phyloP scores from a whole-genome alignment of 1,140 invertebrate genomes.

The Nebria ingens region DNA sequence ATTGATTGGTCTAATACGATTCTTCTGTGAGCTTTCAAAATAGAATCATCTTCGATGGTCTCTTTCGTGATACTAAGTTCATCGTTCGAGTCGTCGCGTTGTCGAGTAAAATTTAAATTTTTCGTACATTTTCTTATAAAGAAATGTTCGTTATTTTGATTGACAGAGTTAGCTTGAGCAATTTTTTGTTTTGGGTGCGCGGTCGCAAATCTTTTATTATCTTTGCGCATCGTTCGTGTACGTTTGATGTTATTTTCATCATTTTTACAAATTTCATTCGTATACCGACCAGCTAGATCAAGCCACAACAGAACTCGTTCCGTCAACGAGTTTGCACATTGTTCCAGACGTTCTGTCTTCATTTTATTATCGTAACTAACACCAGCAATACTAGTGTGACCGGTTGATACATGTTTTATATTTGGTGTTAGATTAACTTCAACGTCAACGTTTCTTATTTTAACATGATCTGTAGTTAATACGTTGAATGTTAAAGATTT shows the following conservation, averaged over 20 bases:
- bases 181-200: neutral
- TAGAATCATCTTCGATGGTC: neutral
- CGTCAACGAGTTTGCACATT: slow-evolving; percentile 24
- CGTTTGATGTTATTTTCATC: neutral
- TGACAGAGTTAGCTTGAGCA: neutral
- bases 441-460: neutral
- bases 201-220: neutral
- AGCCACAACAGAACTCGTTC: slow-evolving; percentile 42
- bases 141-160: neutral
- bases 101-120: neutral
- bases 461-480: neutral
- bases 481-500: neutral
- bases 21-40: neutral
- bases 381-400: too few relatives aligned
- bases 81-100: neutral
- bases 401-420: neutral
- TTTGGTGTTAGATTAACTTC: neutral
- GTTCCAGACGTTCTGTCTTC: neutral
- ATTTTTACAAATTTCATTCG: slow-evolving; percentile 10
- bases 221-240: neutral
- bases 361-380: neutral
- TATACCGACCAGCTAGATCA: slow-evolving; percentile 32
- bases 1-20: neutral
- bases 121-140: neutral
- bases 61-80: neutral